Evolutionary conservation across 1,140 invertebrate species (phyloP).

Genomic region (Eufriesea mexicana): DNA sequence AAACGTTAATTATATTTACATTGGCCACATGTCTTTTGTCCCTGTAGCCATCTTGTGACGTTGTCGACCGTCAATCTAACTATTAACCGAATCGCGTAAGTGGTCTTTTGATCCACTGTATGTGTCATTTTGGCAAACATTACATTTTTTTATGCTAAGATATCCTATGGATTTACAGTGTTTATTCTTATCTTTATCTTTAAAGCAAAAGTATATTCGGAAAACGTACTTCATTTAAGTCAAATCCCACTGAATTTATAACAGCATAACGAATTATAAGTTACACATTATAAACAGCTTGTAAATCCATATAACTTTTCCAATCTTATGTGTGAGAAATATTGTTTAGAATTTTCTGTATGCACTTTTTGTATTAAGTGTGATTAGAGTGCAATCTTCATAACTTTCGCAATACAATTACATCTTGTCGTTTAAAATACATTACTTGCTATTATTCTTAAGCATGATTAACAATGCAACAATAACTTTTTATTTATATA

Average conservation of each 20-base stretch:
- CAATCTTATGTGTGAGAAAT: slow-evolving; percentile 56
- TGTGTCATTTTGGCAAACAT: slow-evolving; percentile 76
- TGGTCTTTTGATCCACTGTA: slow-evolving; percentile 82
- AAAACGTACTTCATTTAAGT: background rate
- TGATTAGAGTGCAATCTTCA: slow-evolving; percentile 71
- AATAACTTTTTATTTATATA: slow-evolving; percentile 52
- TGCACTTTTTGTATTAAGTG: slow-evolving; percentile 68
- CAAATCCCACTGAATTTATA: background rate
- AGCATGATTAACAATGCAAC: slow-evolving; percentile 69
- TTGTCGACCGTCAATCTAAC: slow-evolving; percentile 94
- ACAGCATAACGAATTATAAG: background rate
- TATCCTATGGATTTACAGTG: slow-evolving; percentile 74
- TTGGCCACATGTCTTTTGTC: slow-evolving; percentile 81
- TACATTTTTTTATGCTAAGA: slow-evolving; percentile 55
- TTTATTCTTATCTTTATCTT: background rate
- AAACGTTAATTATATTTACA: slow-evolving; percentile 73
- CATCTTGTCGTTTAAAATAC: slow-evolving; percentile 67
- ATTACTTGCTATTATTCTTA: slow-evolving; percentile 60
- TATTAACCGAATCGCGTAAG: slow-evolving; percentile 95
- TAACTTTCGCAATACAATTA: slow-evolving; percentile 61
- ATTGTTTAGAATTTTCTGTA: slow-evolving; percentile 66
- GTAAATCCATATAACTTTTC: slow-evolving; percentile 71
- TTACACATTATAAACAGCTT: slow-evolving; percentile 41
- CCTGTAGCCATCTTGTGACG: slow-evolving; percentile 93
- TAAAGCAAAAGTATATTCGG: background rate